phyloP scores from a whole-genome alignment of 2,113 vertebrate species.

The Gnathonemus echidnorhynchus region DNA sequence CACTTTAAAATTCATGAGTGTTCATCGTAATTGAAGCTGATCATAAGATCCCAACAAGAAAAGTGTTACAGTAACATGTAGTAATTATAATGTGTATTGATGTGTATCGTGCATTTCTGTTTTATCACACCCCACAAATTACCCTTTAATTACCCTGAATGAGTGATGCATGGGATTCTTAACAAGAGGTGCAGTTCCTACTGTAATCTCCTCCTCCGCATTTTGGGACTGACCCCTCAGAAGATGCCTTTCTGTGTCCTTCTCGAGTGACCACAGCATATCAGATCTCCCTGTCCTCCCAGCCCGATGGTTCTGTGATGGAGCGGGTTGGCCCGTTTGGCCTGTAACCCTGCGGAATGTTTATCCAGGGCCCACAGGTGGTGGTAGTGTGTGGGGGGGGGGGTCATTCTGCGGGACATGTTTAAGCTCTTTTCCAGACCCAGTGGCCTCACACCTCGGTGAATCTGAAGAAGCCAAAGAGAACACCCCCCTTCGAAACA shows the following conservation, averaged over 20 bases:
- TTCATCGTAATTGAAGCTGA: neutral
- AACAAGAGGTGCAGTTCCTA: neutral
- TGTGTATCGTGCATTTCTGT: neutral
- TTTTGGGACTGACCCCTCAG: neutral
- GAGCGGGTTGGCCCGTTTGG: neutral
- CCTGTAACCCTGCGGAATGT: constrained; percentile 29
- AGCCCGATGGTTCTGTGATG: neutral
- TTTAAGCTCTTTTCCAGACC: constrained; percentile 33
- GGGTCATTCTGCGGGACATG: neutral
- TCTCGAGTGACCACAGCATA: neutral
- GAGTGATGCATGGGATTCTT: no score
- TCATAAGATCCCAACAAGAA: neutral
- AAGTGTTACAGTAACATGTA: neutral
- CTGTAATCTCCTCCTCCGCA: neutral
- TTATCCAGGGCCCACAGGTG: constrained; percentile 23
- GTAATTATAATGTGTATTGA: neutral
- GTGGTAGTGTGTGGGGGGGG: neutral
- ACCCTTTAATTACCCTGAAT: neutral
- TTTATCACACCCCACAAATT: neutral
- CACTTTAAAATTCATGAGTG: neutral
- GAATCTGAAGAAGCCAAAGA: constrained; percentile 13
- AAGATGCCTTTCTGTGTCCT: neutral
- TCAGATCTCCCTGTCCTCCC: neutral
- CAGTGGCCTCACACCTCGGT: neutral
- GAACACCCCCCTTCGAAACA: neutral